Percentiles rank a stretch among this genome's conserved stretches.
Evolutionary conservation across 2,113 vertebrate genomes (phyloP).

Genomic region (Carassius carassius): DNA sequence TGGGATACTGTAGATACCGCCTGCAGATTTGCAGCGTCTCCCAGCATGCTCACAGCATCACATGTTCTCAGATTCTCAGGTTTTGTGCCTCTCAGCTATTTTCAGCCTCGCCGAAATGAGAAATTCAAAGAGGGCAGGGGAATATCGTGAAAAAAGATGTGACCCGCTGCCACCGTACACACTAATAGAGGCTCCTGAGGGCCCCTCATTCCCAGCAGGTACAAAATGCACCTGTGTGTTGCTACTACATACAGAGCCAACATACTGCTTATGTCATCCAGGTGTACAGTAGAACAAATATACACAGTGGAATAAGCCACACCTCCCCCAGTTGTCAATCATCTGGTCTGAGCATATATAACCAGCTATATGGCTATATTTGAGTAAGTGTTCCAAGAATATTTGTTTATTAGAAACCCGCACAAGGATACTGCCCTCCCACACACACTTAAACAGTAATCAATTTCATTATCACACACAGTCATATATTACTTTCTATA

Average conservation of each 20-base stretch:
- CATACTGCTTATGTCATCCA: neutral
- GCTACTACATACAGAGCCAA: neutral
- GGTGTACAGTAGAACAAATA: neutral
- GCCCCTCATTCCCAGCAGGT: constrained; percentile 22
- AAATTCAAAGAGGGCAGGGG: neutral
- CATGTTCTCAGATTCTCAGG: constrained; percentile 17
- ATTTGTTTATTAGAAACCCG: neutral
- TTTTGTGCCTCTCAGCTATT: constrained; percentile 9
- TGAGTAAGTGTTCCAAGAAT: neutral
- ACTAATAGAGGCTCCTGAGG: constrained; percentile 28
- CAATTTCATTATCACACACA: neutral
- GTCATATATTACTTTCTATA: neutral
- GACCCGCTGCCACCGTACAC: neutral
- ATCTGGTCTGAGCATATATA: neutral
- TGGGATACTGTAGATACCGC: constrained; percentile 14
- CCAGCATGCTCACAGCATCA: constrained; percentile 1
- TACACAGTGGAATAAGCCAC: constrained; percentile 1
- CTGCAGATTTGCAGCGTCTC: constrained; percentile 23
- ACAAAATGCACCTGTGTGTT: constrained; percentile 31
- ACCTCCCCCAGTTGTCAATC: neutral
- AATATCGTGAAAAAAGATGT: neutral
- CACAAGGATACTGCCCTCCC: neutral
- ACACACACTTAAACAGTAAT: neutral
- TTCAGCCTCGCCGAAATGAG: neutral
- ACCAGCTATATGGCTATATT: neutral